These are phyloP conservation scores for Apteryx mantelli DNA, from an alignment of 2,113 vertebrate species.

Conservation along the genomic window DNA sequence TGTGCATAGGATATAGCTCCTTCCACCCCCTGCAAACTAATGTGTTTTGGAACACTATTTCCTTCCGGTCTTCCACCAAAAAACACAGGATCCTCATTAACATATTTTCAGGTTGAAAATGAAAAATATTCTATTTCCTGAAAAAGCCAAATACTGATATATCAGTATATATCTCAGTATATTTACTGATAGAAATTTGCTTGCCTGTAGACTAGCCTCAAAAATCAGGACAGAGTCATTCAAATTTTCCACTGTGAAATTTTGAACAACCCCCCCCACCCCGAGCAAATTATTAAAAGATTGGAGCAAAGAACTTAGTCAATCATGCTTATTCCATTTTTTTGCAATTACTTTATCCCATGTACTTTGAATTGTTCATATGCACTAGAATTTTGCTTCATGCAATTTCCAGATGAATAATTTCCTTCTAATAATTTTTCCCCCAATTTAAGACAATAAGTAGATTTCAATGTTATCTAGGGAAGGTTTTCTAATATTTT, in stretches of 20 bases:
- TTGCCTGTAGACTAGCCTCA: neutral
- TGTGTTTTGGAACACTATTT: neutral
- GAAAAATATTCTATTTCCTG: neutral
- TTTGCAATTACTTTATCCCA: neutral
- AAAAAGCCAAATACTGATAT: neutral
- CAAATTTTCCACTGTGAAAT: neutral
- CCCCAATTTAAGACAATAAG: neutral
- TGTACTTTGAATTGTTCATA: neutral
- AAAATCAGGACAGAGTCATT: neutral
- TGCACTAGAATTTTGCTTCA: neutral
- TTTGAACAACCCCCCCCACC: neutral
- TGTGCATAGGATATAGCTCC: neutral
- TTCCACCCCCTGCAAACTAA: neutral
- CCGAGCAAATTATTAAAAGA: neutral
- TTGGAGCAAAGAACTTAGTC: neutral
- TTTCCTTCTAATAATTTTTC: neutral
- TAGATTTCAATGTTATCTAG: neutral
- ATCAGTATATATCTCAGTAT: too few species aligned
- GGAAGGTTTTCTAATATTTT: neutral
- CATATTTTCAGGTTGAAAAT: neutral
- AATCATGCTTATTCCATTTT: neutral
- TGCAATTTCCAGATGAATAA: neutral
- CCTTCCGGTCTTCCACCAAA: neutral
- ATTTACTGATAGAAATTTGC: neutral
- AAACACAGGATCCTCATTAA: neutral